Evolutionary conservation across 2,113 vertebrate species (phyloP), one percentile per base, ranked within the genome.

Genomic region (Hoplias malabaricus): DNA sequence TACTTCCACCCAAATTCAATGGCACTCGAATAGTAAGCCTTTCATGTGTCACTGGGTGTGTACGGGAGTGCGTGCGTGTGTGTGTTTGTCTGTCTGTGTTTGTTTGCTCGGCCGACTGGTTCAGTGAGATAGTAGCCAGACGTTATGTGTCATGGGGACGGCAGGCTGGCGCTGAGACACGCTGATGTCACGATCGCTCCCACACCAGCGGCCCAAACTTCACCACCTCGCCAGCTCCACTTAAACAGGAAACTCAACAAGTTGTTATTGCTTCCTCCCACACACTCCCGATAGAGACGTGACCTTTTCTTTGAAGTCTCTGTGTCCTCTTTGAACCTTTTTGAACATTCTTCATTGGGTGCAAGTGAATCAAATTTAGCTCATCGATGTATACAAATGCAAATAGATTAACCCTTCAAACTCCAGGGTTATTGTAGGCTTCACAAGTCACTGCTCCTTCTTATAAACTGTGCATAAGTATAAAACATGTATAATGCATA

Each of bases 71-170:
- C 16, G 42, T 46, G 42, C 4, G 42, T 4, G 42, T 7, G 19
- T 21, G 46, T 50, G 29, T 34, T 2, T 61, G 14, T 25, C 34
- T 13, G 46, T 67, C 2, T 65, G 61, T 56, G 27, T 70, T 42
- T 14, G 40, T 34, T 19, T 16, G 31, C 29, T 1, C 29, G 59
- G 36, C 73, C 62, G 31, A 67, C 81, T 77, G 77, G 42, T 69
- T 65, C 7, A 56, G 48, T 40, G 16, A 83, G 81, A 83, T 80
- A 83, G 75, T 36, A 65, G 29, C 21, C 36, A 59, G 21, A 38
- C 38, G 54, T 53, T 31, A 12, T 21, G 29, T 69, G 29, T 61
- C 66, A 61, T 61, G 40, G 33, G 59, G 36, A 63, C 9, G 19
- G 59, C 59, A 36, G 57, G 27, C 57, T 19, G 57, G 57, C 59